Conservation (phyloP, 2,797 vertebrate genomes). For the Microchirus variegatus region DNA sequence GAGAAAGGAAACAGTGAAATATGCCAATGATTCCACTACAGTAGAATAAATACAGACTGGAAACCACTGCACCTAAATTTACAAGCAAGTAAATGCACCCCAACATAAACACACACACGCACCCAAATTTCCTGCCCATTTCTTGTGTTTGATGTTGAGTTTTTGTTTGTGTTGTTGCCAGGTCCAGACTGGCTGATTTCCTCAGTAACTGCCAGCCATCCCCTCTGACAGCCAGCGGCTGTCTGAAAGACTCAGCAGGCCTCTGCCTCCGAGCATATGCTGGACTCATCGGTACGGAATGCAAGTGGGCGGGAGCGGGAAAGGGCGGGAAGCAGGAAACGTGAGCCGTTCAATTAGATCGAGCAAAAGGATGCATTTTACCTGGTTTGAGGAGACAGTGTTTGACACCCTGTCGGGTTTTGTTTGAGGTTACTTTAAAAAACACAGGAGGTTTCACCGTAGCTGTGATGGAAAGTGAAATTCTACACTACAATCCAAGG, state of each 20-base stretch:
- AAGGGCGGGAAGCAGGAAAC: neutral
- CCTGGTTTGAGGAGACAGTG: too few species aligned
- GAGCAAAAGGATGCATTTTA: neutral
- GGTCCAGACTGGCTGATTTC: slow-evolving; percentile 94
- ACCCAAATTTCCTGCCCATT: neutral
- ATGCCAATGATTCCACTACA: too few species aligned
- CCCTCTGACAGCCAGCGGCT: slow-evolving; percentile 78
- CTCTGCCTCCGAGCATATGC: slow-evolving; percentile 92
- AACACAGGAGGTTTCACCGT: too few species aligned
- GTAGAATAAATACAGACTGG: neutral
- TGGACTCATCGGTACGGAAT: slow-evolving; percentile 91
- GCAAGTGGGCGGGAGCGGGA: neutral
- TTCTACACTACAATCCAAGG: too few species aligned
- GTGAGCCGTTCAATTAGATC: neutral
- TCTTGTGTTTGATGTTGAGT: slow-evolving; percentile 37
- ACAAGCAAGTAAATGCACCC: neutral
- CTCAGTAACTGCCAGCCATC: slow-evolving; percentile 90
- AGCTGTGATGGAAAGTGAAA: too few species aligned
- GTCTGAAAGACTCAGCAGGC: slow-evolving; percentile 82
- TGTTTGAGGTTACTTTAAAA: too few species aligned
- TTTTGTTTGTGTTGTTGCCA: slow-evolving; percentile 66
- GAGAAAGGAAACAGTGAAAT: too few species aligned
- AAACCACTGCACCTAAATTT: neutral
- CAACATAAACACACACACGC: neutral
- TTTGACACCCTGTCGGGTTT: too few species aligned